Conservation (phyloP, 2,888 invertebrate genomes). For the Odontocolon sp. region DNA sequence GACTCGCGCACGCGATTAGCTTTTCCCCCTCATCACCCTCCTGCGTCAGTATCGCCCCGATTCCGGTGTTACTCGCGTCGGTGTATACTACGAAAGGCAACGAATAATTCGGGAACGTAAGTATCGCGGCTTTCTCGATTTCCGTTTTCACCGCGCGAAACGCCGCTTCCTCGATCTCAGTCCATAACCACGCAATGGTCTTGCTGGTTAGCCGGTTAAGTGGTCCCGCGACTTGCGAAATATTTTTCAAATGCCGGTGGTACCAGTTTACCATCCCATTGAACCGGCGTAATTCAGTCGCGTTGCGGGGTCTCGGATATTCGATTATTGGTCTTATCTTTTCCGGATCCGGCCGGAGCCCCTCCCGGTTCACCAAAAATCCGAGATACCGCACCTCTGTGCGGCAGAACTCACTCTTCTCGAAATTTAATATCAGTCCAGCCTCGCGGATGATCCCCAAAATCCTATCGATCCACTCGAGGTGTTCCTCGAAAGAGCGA, state of each 20-base stretch:
- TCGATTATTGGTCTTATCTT: conserved; percentile 51
- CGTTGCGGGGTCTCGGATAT: conserved; percentile 52
- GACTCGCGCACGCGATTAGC: conserved; percentile 42
- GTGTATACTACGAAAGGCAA: too few relatives aligned
- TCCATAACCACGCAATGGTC: conserved; percentile 22
- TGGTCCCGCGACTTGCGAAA: too few relatives aligned
- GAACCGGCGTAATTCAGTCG: conserved; percentile 35
- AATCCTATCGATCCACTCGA: neutral
- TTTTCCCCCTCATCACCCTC: conserved; percentile 10
- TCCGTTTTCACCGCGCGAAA: neutral
- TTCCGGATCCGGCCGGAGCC: too few relatives aligned
- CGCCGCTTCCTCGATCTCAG: conserved; percentile 14
- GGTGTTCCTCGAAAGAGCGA: neutral
- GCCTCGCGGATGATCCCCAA: neutral
- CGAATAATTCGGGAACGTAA: conserved; percentile 39
- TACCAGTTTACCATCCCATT: conserved; percentile 14
- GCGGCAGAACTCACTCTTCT: conserved; percentile 44
- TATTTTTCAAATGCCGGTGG: too few relatives aligned
- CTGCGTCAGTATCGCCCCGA: conserved; percentile 49
- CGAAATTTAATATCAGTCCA: too few relatives aligned
- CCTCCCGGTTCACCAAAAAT: too few relatives aligned
- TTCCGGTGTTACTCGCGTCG: conserved; percentile 34
- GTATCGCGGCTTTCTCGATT: neutral
- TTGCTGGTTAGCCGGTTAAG: conserved; percentile 33
- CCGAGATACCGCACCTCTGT: conserved; percentile 44